Conservation (phyloP, 2,113 vertebrate genomes). For the Garra rufa region DNA sequence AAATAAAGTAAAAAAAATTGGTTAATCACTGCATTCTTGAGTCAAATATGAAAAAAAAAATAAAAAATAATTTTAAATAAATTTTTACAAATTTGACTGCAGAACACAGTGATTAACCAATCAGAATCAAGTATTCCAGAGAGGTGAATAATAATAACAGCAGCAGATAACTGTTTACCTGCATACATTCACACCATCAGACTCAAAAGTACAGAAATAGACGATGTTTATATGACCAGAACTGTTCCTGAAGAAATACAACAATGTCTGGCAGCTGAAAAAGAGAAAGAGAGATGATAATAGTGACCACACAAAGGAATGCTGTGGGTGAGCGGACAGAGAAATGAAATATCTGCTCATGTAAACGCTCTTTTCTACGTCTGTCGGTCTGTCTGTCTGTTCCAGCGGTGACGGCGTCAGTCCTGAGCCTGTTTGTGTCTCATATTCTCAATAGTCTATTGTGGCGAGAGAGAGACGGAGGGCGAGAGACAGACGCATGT, state of each 20-base stretch:
- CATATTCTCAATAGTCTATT: background rate
- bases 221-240: background rate
- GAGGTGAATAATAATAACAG: background rate
- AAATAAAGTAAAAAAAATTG: too few relatives aligned
- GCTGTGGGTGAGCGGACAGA: conserved; percentile 1
- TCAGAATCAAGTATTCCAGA: background rate
- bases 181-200: background rate
- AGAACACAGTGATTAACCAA: background rate
- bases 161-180: background rate
- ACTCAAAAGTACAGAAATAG: background rate
- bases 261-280: background rate
- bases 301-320: conserved; percentile 11
- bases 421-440: conserved; percentile 9
- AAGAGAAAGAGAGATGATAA: conserved; percentile 30
- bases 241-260: background rate
- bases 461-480: background rate
- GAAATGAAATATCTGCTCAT: conserved; percentile 1
- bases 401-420: background rate
- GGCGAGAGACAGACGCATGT: background rate
- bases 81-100: background rate
- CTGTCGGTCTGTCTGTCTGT: background rate
- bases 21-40: too few relatives aligned
- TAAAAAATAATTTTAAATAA: too few relatives aligned
- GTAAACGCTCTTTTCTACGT: background rate
- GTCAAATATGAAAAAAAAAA: too few relatives aligned